Evolutionary conservation across 2,113 vertebrate genomes (phyloP).

Genomic region (Alectura lathami): DNA sequence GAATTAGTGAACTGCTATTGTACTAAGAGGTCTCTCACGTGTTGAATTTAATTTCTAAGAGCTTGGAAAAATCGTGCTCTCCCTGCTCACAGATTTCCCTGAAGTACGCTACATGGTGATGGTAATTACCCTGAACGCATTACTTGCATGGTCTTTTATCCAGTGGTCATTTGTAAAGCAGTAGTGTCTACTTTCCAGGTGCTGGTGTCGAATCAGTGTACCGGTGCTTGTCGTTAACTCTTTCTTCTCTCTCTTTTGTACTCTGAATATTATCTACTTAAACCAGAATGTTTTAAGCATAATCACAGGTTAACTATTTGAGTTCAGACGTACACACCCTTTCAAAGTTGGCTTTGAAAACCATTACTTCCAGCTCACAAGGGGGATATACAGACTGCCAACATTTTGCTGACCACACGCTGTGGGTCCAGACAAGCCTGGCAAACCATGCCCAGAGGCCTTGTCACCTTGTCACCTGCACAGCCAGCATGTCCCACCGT

Average conservation of each 20-base stretch:
- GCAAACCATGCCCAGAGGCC: background rate
- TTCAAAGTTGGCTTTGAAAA: background rate
- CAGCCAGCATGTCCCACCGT: background rate
- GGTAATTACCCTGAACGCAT: background rate
- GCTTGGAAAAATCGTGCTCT: background rate
- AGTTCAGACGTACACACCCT: background rate
- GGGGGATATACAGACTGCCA: background rate
- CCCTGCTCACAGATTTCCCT: background rate
- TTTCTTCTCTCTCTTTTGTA: background rate
- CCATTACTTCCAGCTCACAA: background rate
- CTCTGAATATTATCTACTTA: background rate
- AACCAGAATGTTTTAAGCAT: background rate
- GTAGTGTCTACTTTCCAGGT: background rate
- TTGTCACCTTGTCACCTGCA: rapidly evolving
- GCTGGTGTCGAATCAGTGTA: background rate
- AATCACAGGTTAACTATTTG: background rate
- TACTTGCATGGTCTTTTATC: background rate
- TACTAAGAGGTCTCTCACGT: background rate
- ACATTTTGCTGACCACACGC: rapidly evolving
- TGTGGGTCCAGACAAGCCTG: rapidly evolving
- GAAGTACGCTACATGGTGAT: background rate
- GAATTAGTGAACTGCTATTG: background rate
- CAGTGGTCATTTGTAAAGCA: background rate
- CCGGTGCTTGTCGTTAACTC: background rate
- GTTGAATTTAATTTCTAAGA: constrained; percentile 27